Base-by-base conservation (phyloP, 2,888 invertebrate genomes). In the Agriopis aurantiaria region DNA sequence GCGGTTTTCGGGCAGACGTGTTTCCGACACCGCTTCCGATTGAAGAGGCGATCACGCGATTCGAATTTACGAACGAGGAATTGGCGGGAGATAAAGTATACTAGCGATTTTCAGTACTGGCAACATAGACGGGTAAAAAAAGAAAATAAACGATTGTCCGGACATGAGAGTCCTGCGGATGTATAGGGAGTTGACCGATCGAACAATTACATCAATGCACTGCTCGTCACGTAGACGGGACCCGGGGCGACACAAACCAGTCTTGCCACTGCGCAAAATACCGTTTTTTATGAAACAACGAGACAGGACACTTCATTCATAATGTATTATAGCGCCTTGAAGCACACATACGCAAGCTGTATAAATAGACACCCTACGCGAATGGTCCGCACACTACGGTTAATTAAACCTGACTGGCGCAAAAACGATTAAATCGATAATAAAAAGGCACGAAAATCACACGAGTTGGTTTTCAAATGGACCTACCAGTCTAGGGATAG, bases 1-100 rank as follows among this genome's bases (percentile, higher is more conserved):
- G 94, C 87, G 93, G 93, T 94, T 91, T 85, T 89, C 83, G 87
- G 87, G 83, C 87, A 92, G 91, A 92, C 93, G 92, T 91, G 92
- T 91, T 91, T 93, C 93, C 92, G 88, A 88, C 80, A 88, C 88
- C 86, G 90, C 88, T 93, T 93, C 93, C 91, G 89, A 89, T 85
- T 80, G 75, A 77, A 75, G 81, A 81, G 82, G 78, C 81, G 88
- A 88, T 91, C 93, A 92, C 93, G 92, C 93, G 90, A 92, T 88
- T 75, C 77, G 68, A 83, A 79, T 83, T 84, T 85, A n/a, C 76
- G 80, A 88, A 84, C 81, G 78, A 58, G 65, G 60, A 57, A 51
- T 79, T 75, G 75, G 75, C 61, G 58, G 64, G 64, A 60, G 64
- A 60, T 69, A 45, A 40, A 10, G 10, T 10, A 1, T n/a, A 45